phyloP scores from a whole-genome alignment of 2,888 invertebrate genomes.

The Formica aserva region DNA sequence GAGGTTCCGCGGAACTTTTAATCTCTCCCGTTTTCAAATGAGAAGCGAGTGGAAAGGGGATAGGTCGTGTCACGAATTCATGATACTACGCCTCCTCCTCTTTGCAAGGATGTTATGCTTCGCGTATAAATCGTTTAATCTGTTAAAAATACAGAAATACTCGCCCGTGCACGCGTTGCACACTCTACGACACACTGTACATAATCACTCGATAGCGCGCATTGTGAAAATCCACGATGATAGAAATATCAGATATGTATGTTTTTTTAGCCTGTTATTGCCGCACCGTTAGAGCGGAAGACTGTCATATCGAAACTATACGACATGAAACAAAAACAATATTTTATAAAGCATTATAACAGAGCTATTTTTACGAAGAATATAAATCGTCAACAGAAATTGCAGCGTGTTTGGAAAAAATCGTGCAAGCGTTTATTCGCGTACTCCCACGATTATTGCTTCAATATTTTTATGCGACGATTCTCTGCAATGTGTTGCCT shows the following conservation, averaged over 20 bases:
- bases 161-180: neutral
- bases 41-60: neutral
- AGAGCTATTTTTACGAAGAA: neutral
- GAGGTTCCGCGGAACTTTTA: slow-evolving; percentile 44
- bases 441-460: neutral
- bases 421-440: neutral
- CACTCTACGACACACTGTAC: slow-evolving; percentile 10
- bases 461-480: slow-evolving; percentile 26
- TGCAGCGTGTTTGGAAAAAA: neutral
- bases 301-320: slow-evolving; percentile 1
- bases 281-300: neutral
- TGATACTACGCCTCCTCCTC: neutral
- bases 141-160: slow-evolving; percentile 42
- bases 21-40: slow-evolving; percentile 35
- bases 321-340: neutral
- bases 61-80: slow-evolving; percentile 18
- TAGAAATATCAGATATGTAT: neutral
- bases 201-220: slow-evolving; percentile 34
- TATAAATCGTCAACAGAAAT: neutral
- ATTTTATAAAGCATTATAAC: neutral
- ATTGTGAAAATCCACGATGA: slow-evolving; percentile 37
- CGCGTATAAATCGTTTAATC: slow-evolving; percentile 44
- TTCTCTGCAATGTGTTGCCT: neutral
- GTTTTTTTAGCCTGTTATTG: neutral
- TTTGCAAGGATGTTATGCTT: neutral